Conservation (phyloP, 2,113 vertebrate genomes). For the Colius striatus region DNA sequence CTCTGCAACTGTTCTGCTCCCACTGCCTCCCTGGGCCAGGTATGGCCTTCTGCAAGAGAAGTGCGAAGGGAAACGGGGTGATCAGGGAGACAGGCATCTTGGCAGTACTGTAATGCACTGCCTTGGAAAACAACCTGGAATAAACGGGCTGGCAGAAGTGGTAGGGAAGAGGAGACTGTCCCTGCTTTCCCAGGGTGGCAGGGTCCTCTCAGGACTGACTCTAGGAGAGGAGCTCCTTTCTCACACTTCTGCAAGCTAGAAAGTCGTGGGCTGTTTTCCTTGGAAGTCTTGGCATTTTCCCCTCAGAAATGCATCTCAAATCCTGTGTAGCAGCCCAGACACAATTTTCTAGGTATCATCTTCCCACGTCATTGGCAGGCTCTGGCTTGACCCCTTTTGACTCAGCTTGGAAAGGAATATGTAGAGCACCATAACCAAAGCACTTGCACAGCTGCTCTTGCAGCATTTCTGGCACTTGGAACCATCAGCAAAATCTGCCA, state of each 20-base stretch:
- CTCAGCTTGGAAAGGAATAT: neutral
- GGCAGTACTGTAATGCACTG: neutral
- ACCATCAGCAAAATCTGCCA: neutral
- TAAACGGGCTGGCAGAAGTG: neutral
- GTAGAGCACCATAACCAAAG: neutral
- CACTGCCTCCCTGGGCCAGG: accelerated
- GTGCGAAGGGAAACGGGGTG: neutral
- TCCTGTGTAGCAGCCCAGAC: neutral
- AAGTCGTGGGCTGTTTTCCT: neutral
- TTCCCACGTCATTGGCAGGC: neutral
- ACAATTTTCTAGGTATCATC: neutral
- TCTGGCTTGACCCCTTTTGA: conserved; percentile 20
- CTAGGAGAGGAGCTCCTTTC: neutral
- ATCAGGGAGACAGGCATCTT: neutral
- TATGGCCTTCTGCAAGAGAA: accelerated
- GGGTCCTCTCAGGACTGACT: accelerated
- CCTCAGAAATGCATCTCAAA: neutral
- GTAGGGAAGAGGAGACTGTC: neutral
- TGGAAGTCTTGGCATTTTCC: neutral
- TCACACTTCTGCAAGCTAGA: neutral
- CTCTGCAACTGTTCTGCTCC: neutral
- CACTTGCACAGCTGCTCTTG: neutral
- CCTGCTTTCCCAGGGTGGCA: neutral
- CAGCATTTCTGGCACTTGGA: neutral
- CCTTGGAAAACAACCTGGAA: neutral